Conservation (phyloP, 2,797 vertebrate species). For the Miichthys miiuy region DNA sequence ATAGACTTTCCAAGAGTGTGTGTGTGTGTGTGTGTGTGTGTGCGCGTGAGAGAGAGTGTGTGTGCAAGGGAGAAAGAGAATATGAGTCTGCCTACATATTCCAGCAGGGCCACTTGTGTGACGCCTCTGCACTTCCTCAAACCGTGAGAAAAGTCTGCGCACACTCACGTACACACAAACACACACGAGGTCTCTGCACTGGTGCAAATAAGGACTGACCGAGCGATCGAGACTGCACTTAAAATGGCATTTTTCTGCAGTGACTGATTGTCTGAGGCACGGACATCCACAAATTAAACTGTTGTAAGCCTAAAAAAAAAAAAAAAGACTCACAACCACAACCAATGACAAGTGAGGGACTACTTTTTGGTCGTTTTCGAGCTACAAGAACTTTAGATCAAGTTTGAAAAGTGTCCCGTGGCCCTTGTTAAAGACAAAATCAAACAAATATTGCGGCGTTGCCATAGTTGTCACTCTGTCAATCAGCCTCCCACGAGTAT, state of each 20-base stretch:
- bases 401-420: neutral
- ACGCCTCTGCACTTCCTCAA: constrained; percentile 81
- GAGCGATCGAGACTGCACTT: constrained; percentile 15
- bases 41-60: neutral
- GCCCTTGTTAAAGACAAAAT: neutral
- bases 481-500: constrained; percentile 8
- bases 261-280: neutral
- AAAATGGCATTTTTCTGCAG: neutral
- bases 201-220: constrained; percentile 32
- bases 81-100: constrained; percentile 70
- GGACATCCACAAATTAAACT: constrained; percentile 6
- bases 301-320: neutral
- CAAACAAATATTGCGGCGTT: neutral
- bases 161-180: constrained; percentile 21
- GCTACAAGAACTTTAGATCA: neutral
- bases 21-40: neutral
- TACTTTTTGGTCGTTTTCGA: neutral
- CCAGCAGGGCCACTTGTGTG: constrained; percentile 68
- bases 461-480: constrained; percentile 12
- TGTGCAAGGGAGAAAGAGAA: constrained; percentile 4
- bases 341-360: neutral
- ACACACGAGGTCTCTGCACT: constrained; percentile 23
- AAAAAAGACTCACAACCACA: neutral
- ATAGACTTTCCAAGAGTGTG: constrained; percentile 49
- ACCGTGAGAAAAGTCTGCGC: constrained; percentile 73